These are phyloP conservation scores for Mungos mungo DNA, from an alignment of 2,113 vertebrate genomes.

Conservation along the genomic window DNA sequence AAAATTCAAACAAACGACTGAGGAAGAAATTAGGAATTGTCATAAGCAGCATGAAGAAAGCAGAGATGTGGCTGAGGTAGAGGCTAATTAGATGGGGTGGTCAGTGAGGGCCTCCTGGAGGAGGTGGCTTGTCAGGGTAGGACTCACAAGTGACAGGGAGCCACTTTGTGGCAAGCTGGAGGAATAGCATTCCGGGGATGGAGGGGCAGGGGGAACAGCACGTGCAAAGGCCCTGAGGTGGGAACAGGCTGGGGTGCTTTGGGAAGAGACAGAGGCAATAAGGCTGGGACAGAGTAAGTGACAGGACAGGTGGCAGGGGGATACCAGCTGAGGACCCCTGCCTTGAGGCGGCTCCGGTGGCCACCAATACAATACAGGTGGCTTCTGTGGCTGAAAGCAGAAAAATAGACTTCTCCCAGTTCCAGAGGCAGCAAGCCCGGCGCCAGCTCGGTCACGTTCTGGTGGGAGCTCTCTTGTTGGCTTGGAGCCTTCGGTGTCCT, in stretches of 20 bases:
- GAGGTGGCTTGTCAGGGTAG: neutral
- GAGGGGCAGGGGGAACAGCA: fast-evolving
- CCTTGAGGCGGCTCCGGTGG: neutral
- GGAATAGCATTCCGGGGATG: fast-evolving
- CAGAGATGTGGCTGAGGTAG: neutral
- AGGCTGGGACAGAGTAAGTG: neutral
- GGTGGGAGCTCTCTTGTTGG: neutral
- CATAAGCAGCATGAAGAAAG: neutral
- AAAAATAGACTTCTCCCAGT: neutral
- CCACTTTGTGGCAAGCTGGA: fast-evolving
- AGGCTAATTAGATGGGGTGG: neutral
- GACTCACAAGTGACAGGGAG: fast-evolving
- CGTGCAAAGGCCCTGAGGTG: neutral
- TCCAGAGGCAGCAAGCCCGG: neutral
- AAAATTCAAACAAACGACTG: neutral
- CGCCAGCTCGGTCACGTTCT: neutral
- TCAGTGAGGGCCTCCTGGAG: neutral
- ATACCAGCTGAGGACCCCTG: neutral
- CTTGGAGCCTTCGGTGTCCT: neutral
- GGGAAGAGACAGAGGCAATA: neutral
- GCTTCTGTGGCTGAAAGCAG: neutral
- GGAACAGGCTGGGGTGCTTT: neutral
- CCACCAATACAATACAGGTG: too few relatives aligned
- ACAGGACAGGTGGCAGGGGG: fast-evolving
- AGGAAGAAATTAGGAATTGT: neutral